These are phyloP conservation scores for Porites evermanni DNA, from an alignment of 92 coral and sea anemone genomes.

Conservation along the genomic window DNA sequence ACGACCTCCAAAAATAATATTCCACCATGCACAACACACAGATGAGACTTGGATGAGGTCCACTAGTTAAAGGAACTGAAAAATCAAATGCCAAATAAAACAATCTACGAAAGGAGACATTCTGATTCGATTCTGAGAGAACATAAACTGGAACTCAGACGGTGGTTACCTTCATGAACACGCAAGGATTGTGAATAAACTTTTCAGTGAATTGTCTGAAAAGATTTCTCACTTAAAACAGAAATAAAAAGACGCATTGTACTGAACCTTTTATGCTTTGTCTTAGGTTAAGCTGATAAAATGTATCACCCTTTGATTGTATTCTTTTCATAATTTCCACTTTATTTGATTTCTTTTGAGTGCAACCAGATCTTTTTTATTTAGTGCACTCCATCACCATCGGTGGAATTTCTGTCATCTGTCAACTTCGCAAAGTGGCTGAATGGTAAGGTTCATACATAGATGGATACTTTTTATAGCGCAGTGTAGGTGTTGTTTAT, in stretches of 20 bases:
- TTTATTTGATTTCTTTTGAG: not conserved
- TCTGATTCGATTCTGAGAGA: not conserved
- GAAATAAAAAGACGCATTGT: not conserved
- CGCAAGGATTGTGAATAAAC: not conserved
- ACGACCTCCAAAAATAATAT: not conserved
- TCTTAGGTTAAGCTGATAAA: not conserved
- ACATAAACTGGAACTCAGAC: not conserved
- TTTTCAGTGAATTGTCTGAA: not conserved
- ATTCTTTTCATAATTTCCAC: not conserved
- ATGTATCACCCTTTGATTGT: not conserved
- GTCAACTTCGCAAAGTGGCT: no score
- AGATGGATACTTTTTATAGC: no score
- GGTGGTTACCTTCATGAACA: not conserved
- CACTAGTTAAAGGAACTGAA: not conserved
- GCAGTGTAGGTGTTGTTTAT: no score
- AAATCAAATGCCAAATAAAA: not conserved
- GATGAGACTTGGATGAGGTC: not conserved
- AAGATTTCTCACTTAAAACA: not conserved
- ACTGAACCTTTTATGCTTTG: not conserved
- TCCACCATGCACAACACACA: conserved; percentile 22
- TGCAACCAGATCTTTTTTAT: not conserved
- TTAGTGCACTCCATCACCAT: no score
- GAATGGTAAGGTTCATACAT: no score
- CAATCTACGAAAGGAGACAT: not conserved
- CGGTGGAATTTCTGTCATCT: no score